Conservation (phyloP, 1,140 invertebrate genomes). For the Amphibalanus amphitrite region DNA sequence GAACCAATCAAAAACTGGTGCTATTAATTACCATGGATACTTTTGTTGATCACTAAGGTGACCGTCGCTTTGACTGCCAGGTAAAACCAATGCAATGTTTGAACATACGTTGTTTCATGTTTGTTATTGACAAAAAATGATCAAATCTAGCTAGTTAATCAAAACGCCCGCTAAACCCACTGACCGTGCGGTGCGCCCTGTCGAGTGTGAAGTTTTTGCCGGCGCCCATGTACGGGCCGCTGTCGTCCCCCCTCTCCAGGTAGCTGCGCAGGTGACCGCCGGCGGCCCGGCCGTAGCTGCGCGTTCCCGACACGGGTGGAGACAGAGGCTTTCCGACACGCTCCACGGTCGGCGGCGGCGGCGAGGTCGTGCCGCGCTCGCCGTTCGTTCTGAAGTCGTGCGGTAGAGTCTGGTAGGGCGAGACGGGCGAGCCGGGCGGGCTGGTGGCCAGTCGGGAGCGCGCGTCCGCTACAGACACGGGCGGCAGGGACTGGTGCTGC, state of each 20-base stretch:
- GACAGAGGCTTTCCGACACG: constrained; percentile 46
- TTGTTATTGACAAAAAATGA: no score
- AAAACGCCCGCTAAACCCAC: no score
- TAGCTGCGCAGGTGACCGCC: not conserved
- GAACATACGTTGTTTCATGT: no score
- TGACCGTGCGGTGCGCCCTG: not conserved
- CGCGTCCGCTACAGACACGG: not conserved
- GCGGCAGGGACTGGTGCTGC: not conserved
- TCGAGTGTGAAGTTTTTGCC: not conserved
- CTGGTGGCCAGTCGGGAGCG: not conserved
- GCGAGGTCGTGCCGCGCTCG: constrained; percentile 35
- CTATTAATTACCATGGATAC: no score
- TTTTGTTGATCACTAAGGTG: no score
- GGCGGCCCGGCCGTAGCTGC: not conserved
- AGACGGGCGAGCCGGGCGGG: not conserved
- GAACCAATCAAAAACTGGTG: no score
- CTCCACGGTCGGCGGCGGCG: constrained; percentile 66
- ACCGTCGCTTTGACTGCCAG: no score
- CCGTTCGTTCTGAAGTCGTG: not conserved
- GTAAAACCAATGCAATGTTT: no score
- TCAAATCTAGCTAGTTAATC: no score
- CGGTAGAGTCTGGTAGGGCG: not conserved
- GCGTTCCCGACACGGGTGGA: not conserved
- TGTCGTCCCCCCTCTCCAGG: not conserved
- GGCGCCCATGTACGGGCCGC: not conserved